Evolutionary conservation across 2,113 vertebrate species (phyloP), one percentile per base, ranked within the genome.

Genomic region (Bubo bubo): DNA sequence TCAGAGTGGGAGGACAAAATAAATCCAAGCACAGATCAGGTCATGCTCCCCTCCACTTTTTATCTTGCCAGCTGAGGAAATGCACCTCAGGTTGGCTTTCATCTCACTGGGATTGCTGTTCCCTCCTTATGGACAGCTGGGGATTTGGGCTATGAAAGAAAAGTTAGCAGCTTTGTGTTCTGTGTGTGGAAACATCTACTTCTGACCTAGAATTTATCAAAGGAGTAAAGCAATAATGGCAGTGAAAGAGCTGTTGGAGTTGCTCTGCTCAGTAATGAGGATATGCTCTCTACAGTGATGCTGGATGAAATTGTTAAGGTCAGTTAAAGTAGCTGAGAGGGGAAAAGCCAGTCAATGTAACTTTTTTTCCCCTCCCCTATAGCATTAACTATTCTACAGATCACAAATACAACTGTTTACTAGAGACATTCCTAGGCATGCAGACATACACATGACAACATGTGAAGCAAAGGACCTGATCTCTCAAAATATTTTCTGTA

Each of bases 151-250:
- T 79, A 30, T 76, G 82, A 88, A 86, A 88, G 77, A 75, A 85
- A 60, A 86, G 32, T 47, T 85, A 74, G n/a, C 45, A 67, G 58
- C 66, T 62, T 90, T 93, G 24, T 86, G 47, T 10, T 75, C 28
- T 45, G 18, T 82, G 47, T 0, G 0, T 75, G 64, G 62, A 77
- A 93, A 59, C 66, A 30, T 35, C 64, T 94, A 35, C 77, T 86
- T 88, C n/a, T 91, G 53, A 93, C 89, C 66, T 45, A 71, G 56
- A 83, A 85, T 90, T 86, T 76, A 77, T 93, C 62, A 96, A 95
- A 96, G 75, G 14, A 94, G 27, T 4, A 86, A 85, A 89, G 22
- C 37, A 84, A 58, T 79, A 88, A 76, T 55, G 45, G 12, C 62
- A 79, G 17, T 76, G 81, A 95, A 96, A 90, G 68, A 83, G 58